Conservation (phyloP, 2,888 invertebrate genomes). For the Andrena camellia region DNA sequence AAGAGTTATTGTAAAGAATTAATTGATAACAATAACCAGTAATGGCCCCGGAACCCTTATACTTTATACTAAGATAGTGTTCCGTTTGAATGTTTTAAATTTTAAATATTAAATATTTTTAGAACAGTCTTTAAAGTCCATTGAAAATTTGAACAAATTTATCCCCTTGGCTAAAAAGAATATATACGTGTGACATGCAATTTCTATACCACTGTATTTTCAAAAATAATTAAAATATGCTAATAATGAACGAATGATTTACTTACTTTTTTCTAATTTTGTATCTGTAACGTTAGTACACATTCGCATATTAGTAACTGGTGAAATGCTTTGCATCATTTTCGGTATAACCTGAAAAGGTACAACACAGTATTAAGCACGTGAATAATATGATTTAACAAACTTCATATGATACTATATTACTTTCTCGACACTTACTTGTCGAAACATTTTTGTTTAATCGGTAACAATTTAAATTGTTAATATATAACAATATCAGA, state of each 20-base stretch:
- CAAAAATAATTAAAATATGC: not conserved
- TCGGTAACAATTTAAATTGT: not conserved
- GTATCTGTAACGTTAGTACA: accelerated
- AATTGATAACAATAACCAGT: not conserved
- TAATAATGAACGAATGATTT: not conserved
- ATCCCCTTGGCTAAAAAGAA: not conserved
- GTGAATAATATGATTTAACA: not conserved
- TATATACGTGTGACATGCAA: not conserved
- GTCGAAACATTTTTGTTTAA: conserved; percentile 24
- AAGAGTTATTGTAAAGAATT: not conserved
- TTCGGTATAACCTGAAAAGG: conserved; percentile 40
- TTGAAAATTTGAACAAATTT: no score
- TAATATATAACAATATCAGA: not conserved
- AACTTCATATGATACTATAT: not conserved
- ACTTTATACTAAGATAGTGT: no score
- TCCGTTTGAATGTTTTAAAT: no score
- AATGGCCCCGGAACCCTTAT: not conserved
- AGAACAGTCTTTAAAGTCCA: no score
- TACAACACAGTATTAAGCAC: not conserved
- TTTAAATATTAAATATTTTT: no score
- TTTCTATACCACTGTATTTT: not conserved
- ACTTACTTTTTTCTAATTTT: conserved; percentile 41
- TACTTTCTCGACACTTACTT: conserved; percentile 7
- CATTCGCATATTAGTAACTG: not conserved
- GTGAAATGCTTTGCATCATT: not conserved